These are phyloP conservation scores for Sinocyclocheilus rhinocerous DNA, from an alignment of 2,113 vertebrate species.

Conservation along the genomic window DNA sequence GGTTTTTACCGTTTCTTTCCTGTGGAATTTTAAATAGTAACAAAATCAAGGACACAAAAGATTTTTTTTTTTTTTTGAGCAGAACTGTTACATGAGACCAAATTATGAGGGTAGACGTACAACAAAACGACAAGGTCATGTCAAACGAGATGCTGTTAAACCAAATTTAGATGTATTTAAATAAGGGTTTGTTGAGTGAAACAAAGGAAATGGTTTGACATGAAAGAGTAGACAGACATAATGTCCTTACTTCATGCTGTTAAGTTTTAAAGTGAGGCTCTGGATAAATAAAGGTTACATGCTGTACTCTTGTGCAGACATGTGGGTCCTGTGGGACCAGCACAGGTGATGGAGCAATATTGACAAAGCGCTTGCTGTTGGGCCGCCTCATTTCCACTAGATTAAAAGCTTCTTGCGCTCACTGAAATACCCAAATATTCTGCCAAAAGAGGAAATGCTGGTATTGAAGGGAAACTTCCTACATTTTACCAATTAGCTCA, in stretches of 20 bases:
- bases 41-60: constrained; percentile 32
- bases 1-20: constrained; percentile 46
- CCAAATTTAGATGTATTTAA: constrained; percentile 44
- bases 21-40: constrained; percentile 30
- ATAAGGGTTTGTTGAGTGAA: constrained; percentile 35
- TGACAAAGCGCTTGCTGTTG: constrained; percentile 27
- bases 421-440: not conserved
- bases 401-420: constrained; percentile 27
- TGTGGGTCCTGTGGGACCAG: constrained; percentile 21
- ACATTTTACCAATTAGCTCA: not conserved
- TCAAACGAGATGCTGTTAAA: constrained; percentile 1
- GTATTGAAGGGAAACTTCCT: constrained; percentile 14
- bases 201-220: constrained; percentile 24
- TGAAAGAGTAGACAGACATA: constrained; percentile 34
- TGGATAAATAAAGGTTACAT: constrained; percentile 19
- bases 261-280: constrained; percentile 31
- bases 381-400: constrained; percentile 13
- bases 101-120: constrained; percentile 51
- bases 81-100: constrained; percentile 48
- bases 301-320: constrained; percentile 15
- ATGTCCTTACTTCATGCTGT: constrained; percentile 28
- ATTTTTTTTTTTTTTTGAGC: constrained; percentile 14
- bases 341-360: constrained; percentile 14
- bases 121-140: constrained; percentile 34
- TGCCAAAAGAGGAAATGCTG: constrained; percentile 10